phyloP scores from a whole-genome alignment of 2,888 invertebrate species.

The Aromia moschata region DNA sequence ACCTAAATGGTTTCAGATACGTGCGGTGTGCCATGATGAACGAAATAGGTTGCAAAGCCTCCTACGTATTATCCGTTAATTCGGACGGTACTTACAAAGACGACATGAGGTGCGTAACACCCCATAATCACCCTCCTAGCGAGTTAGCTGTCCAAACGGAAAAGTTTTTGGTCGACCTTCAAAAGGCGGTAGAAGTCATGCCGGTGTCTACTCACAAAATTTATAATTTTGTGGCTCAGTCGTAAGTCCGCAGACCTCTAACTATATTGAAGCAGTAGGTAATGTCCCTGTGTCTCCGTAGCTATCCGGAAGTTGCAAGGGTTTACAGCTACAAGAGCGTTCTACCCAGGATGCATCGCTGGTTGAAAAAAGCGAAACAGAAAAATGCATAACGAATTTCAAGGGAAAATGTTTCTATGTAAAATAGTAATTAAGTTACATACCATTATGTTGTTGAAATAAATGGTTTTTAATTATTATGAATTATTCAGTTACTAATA shows the following conservation, averaged over 20 bases:
- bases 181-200: slow-evolving; percentile 25
- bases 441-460: too few species aligned
- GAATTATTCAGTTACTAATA: too few species aligned
- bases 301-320: slow-evolving; percentile 29
- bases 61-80: slow-evolving; percentile 22
- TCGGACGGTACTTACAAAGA: slow-evolving; percentile 4
- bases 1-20: slow-evolving; percentile 32
- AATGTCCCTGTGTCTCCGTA: background rate
- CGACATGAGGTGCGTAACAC: slow-evolving; percentile 20
- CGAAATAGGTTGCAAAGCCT: slow-evolving; percentile 30
- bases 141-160: slow-evolving; percentile 25
- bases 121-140: slow-evolving; percentile 30
- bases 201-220: slow-evolving; percentile 26
- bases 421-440: too few species aligned
- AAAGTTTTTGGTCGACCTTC: slow-evolving; percentile 25
- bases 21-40: slow-evolving; percentile 29
- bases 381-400: background rate
- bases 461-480: too few species aligned
- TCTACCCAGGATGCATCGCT: slow-evolving; percentile 33
- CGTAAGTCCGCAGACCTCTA: slow-evolving; percentile 19
- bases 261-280: background rate
- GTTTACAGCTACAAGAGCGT: slow-evolving; percentile 29
- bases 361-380: slow-evolving; percentile 27
- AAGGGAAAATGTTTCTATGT: too few species aligned
- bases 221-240: slow-evolving; percentile 25